Evolutionary conservation across 1,140 invertebrate genomes (phyloP).

Genomic region (Aphelinus atriplicis): DNA sequence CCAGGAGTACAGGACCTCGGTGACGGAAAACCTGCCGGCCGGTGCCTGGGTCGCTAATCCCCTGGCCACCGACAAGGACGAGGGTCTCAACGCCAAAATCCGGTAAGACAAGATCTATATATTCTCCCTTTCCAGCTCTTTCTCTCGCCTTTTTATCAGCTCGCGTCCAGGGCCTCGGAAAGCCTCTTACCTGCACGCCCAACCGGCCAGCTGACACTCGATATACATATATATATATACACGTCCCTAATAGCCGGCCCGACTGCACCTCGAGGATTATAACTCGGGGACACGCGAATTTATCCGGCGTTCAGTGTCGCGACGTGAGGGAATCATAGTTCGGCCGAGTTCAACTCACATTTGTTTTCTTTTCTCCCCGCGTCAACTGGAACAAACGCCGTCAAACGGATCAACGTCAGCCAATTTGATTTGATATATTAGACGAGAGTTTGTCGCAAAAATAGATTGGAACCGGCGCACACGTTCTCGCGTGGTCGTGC

Average conservation of each 20-base stretch:
- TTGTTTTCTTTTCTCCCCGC: background rate
- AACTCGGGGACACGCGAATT: too few species aligned
- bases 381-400: background rate
- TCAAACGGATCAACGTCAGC: background rate
- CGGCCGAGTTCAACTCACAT: conserved; percentile 3
- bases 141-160: too few species aligned
- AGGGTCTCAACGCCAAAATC: conserved; percentile 85
- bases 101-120: conserved; percentile 62
- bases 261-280: too few species aligned
- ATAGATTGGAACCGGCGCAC: too few species aligned
- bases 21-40: conserved; percentile 80
- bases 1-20: conserved; percentile 78
- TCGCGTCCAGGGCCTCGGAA: too few species aligned
- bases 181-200: too few species aligned
- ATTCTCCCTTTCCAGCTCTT: too few species aligned
- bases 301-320: too few species aligned
- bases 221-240: too few species aligned
- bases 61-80: conserved; percentile 81
- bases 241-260: too few species aligned
- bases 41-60: conserved; percentile 79
- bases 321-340: background rate
- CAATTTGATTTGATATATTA: background rate
- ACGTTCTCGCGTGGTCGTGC: too few species aligned
- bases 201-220: too few species aligned
- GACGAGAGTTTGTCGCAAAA: background rate